Conservation (phyloP, 2,888 invertebrate genomes). For the Linyphia triangularis region DNA sequence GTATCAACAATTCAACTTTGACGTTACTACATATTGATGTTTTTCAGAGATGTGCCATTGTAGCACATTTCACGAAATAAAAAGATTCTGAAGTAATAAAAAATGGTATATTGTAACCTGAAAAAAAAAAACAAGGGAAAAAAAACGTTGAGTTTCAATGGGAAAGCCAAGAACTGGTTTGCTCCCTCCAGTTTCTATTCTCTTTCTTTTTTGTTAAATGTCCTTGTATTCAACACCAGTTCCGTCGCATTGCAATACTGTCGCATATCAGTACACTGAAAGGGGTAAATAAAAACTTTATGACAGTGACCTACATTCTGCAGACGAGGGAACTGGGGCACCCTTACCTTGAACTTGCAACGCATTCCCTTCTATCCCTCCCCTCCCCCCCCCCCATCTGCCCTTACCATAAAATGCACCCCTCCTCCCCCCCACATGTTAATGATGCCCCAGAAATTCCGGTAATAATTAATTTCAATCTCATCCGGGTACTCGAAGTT, state of each 20-base stretch:
- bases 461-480: constrained; percentile 65
- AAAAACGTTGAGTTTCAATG: background rate
- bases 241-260: background rate
- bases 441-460: constrained; percentile 66
- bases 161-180: background rate
- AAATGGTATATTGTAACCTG: too few species aligned
- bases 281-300: background rate
- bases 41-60: too few species aligned
- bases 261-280: background rate
- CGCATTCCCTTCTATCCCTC: constrained; percentile 18
- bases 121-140: background rate
- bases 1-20: too few species aligned
- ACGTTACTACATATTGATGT: too few species aligned
- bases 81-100: too few species aligned
- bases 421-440: constrained; percentile 51
- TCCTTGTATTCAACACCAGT: background rate
- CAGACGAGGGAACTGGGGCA: constrained; percentile 37
- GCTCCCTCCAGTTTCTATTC: too few species aligned
- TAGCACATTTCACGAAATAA: too few species aligned
- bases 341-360: constrained; percentile 69
- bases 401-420: constrained; percentile 18
- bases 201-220: too few species aligned
- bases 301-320: constrained; percentile 54
- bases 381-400: background rate
- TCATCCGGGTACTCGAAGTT: constrained; percentile 53